Evolutionary conservation across 2,797 vertebrate species (phyloP).

Genomic region (Alcedo atthis): DNA sequence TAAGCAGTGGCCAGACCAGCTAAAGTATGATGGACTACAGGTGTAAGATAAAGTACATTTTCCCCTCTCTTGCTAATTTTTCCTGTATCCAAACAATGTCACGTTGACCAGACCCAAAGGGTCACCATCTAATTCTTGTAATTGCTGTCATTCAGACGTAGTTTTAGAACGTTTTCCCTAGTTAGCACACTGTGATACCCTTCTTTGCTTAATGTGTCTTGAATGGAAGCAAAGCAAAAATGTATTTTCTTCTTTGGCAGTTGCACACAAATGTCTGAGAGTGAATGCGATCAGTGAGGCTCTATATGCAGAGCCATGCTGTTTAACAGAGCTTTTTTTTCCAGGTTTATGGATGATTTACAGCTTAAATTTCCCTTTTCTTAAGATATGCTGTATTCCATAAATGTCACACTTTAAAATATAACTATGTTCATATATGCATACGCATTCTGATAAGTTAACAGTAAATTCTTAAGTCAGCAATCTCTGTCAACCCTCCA

Average conservation of each 20-base stretch:
- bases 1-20: not conserved
- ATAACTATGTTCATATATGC: not conserved
- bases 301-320: not conserved
- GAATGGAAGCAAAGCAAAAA: not conserved
- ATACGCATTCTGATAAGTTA: not conserved
- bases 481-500: not conserved
- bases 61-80: not conserved
- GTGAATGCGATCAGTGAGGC: not conserved
- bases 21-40: not conserved
- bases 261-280: not conserved
- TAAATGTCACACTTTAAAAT: not conserved
- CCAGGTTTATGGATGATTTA: not conserved
- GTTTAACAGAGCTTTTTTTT: not conserved
- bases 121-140: not conserved
- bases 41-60: not conserved
- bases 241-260: not conserved
- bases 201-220: not conserved
- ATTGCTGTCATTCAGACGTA: not conserved
- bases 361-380: not conserved
- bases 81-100: not conserved
- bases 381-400: not conserved
- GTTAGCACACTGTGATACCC: not conserved
- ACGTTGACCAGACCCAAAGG: rapidly evolving
- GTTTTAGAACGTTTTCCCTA: not conserved
- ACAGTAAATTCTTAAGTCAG: not conserved